phyloP scores from a whole-genome alignment of 92 coral and sea anemone species.

The Zoanthus gigantus region DNA sequence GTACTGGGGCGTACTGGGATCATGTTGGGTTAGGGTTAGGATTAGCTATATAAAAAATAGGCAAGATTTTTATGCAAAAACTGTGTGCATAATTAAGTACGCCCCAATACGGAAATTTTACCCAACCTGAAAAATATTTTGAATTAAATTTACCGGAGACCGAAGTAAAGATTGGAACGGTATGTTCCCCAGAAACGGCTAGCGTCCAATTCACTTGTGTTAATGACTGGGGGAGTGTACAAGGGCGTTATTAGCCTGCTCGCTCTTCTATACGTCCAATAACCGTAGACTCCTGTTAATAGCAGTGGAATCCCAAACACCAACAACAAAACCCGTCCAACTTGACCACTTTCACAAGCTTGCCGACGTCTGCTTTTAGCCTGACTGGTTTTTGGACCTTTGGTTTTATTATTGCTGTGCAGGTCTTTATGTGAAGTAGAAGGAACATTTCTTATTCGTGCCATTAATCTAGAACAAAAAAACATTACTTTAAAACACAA shows the following conservation, averaged over 20 bases:
- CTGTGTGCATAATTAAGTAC: no score
- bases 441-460: slow-evolving; percentile 12
- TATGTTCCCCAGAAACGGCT: slow-evolving; percentile 96
- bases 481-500: no score
- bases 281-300: slow-evolving; percentile 64
- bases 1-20: no score
- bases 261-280: slow-evolving; percentile 73
- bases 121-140: neutral
- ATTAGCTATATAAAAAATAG: no score
- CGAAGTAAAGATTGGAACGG: slow-evolving; percentile 95
- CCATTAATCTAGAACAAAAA: neutral
- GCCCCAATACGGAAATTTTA: neutral
- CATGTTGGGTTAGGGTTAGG: no score
- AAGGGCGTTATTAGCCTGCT: slow-evolving; percentile 84
- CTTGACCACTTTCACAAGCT: neutral
- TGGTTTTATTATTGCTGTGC: neutral
- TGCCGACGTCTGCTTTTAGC: neutral
- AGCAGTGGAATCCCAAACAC: slow-evolving; percentile 37
- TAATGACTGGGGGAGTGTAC: slow-evolving; percentile 78
- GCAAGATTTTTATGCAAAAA: no score
- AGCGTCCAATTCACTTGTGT: slow-evolving; percentile 73
- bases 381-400: slow-evolving; percentile 31
- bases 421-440: neutral
- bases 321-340: slow-evolving; percentile 12
- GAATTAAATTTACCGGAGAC: slow-evolving; percentile 70